Evolutionary conservation across 2,888 invertebrate species (phyloP).

Genomic region (Podotricha telesiphe): DNA sequence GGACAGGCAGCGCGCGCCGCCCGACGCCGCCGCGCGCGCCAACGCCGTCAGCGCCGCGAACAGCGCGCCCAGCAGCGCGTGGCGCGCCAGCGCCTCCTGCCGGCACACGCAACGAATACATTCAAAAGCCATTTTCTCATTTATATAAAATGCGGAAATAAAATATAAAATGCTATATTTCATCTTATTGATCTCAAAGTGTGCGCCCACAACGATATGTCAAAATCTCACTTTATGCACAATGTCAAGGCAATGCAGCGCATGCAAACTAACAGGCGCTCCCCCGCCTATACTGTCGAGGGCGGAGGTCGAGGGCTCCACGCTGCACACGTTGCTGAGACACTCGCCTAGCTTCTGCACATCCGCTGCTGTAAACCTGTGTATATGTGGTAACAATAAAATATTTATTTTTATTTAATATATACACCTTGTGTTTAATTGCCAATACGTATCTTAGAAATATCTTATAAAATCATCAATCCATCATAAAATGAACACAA

Average conservation of each 20-base stretch:
- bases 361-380: conserved; percentile 87
- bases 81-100: conserved; percentile 71
- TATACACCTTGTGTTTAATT: too few species aligned
- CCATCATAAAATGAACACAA: too few species aligned
- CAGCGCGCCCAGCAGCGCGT: conserved; percentile 66
- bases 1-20: conserved; percentile 62
- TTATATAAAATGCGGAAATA: too few species aligned
- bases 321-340: conserved; percentile 60
- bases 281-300: conserved; percentile 57
- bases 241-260: conserved; percentile 93
- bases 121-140: too few species aligned
- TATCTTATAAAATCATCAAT: too few species aligned
- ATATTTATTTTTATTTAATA: too few species aligned
- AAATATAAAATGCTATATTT: too few species aligned
- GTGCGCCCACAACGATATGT: too few species aligned
- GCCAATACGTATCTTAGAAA: too few species aligned
- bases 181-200: too few species aligned
- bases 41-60: conserved; percentile 67
- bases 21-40: conserved; percentile 53
- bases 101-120: too few species aligned
- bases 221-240: conserved; percentile 88
- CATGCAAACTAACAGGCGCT: conserved; percentile 92
- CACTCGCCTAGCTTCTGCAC: conserved; percentile 89
- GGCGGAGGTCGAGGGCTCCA: conserved; percentile 61
- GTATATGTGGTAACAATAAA: neutral